Evolutionary conservation across 1,140 invertebrate species (phyloP), one percentile per base, ranked within the genome.

Genomic region (Eufriesea mexicana): DNA sequence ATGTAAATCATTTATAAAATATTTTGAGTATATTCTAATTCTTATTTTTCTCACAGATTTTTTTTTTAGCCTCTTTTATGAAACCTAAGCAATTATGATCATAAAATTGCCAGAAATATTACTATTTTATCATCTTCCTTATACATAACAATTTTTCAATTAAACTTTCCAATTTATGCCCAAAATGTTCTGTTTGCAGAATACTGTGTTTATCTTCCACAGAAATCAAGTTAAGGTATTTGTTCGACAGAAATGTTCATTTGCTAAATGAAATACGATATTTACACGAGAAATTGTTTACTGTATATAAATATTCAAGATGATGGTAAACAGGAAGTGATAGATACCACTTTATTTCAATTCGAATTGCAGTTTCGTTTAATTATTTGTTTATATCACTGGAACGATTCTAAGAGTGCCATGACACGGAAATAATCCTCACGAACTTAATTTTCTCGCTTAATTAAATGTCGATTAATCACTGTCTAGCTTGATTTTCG

Each of bases 401-500:
- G 16, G 1, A 35, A 35, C 35, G 35, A 23, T 42, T 23, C 62
- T 23, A 64, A 64, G 35, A 10, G 7, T 6, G 20, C 42, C 35
- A 42, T 35, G 9, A 59, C 2, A 14, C n/a, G 6, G 25, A 8
- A n/a, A 42, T 42, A 12, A 64, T 64, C 35, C 9, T 64, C 10
- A 0, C 42, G n/a, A 18, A 28, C 9, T 25, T 25, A 62, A 75
- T 28, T 62, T 75, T 12, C 18, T n/a, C 55, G 35, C 8, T 35
- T 73, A 57, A 73, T 73, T 57, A 23, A 51, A 28, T 51, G 47
- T 71, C 47, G n/a, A 28, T 28, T 71, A 51, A 54, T 71, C 68
- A 12, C 18, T 42, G 62, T 23, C 18, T 18, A 35, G 20, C 18
- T 6, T 64, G 28, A 64, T 64, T 23, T 42, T 64, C 62, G 35